A percentile compares a stretch with the other conserved stretches of the same genome.
phyloP scores from a whole-genome alignment of 1,140 invertebrate genomes.

The Drosophila oshimai region DNA sequence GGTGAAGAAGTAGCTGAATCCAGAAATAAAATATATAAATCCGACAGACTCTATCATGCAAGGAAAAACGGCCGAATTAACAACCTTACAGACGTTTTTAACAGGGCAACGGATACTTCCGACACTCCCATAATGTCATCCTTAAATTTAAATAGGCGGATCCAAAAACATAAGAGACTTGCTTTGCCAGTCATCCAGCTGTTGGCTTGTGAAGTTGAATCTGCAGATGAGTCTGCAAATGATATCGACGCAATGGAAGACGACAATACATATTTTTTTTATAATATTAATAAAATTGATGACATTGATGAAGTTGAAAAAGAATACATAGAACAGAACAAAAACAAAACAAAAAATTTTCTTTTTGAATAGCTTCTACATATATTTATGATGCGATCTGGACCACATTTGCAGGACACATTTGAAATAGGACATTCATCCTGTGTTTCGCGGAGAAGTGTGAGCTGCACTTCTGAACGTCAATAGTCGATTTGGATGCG shows the following conservation, averaged over 20 bases:
- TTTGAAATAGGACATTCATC: no score
- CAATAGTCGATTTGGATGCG: no score
- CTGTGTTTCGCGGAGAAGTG: no score
- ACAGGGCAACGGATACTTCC: neutral
- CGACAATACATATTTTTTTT: neutral
- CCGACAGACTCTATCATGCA: neutral
- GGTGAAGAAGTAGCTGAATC: neutral
- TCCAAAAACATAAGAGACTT: neutral
- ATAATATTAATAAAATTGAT: no score
- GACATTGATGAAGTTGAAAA: no score
- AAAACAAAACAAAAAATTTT: no score
- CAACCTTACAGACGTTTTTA: neutral
- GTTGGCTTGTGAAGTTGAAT: neutral
- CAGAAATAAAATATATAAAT: neutral
- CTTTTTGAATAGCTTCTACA: no score
- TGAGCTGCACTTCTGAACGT: no score
- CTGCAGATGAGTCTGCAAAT: neutral
- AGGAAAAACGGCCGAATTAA: neutral
- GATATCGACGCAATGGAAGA: neutral
- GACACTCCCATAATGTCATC: constrained; percentile 7
- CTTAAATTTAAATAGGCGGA: neutral
- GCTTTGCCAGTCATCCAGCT: neutral
- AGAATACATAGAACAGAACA: no score
- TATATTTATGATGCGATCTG: no score
- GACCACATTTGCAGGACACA: no score